phyloP scores from a whole-genome alignment of 2,888 invertebrate genomes.

The Cetonia aurata region DNA sequence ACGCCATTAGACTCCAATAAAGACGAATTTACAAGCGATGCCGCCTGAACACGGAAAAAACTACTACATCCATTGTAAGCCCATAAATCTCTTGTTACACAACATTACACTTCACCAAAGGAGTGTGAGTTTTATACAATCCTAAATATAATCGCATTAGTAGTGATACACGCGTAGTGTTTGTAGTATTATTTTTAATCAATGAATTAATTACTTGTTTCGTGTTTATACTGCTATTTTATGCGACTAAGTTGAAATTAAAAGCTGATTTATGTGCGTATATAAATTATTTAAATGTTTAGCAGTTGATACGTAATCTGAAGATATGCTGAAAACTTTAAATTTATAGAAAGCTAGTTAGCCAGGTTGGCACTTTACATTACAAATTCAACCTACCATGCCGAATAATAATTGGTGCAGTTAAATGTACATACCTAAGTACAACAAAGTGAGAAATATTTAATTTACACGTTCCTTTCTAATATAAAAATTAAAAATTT shows the following conservation, averaged over 20 bases:
- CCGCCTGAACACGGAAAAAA: conserved; percentile 25
- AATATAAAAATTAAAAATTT: too few relatives aligned
- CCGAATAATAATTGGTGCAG: too few relatives aligned
- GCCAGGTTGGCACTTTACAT: too few relatives aligned
- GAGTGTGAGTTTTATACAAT: conserved; percentile 17
- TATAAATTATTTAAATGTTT: not conserved
- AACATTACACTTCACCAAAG: conserved; percentile 14
- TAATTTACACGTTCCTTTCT: too few relatives aligned
- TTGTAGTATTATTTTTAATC: conserved; percentile 15
- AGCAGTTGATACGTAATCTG: not conserved
- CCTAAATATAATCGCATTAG: conserved; percentile 23
- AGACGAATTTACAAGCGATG: conserved; percentile 30
- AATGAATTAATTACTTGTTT: conserved; percentile 19
- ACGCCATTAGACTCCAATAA: conserved; percentile 36
- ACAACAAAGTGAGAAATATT: too few relatives aligned
- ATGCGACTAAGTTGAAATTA: not conserved
- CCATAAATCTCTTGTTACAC: conserved; percentile 36
- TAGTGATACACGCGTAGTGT: conserved; percentile 1
- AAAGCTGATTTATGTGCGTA: not conserved
- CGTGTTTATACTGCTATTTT: conserved; percentile 18
- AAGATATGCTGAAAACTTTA: too few relatives aligned
- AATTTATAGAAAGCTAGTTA: too few relatives aligned
- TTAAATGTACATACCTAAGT: too few relatives aligned
- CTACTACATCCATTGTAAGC: conserved; percentile 33
- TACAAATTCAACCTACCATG: too few relatives aligned